phyloP scores from a whole-genome alignment of 2,888 invertebrate species.

The Dioctria rufipes region DNA sequence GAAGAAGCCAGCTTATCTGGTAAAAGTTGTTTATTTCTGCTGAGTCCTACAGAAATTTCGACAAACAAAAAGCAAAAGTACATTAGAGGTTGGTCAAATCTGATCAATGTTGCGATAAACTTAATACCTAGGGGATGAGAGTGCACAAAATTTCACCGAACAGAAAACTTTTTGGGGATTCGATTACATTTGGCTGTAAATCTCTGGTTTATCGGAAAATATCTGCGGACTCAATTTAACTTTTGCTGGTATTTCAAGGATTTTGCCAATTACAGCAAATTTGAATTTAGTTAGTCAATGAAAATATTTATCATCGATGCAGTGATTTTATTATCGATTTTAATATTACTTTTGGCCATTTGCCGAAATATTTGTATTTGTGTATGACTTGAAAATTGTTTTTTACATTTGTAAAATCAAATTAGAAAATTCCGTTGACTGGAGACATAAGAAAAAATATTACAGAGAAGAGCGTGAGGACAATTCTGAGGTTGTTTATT shows the following conservation, averaged over 20 bases:
- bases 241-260: neutral
- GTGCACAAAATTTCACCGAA: constrained; percentile 6
- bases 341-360: no score
- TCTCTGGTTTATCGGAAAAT: constrained; percentile 4
- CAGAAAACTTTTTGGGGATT: neutral
- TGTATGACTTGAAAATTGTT: no score
- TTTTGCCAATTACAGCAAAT: constrained; percentile 6
- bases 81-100: constrained; percentile 30
- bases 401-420: no score
- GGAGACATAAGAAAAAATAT: no score
- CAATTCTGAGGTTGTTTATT: no score
- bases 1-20: constrained; percentile 12
- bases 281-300: neutral
- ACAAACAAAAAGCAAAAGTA: constrained; percentile 17
- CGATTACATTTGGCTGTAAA: constrained; percentile 9
- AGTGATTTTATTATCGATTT: no score
- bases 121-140: constrained; percentile 7
- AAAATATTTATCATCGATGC: neutral
- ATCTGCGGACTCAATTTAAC: neutral
- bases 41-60: neutral
- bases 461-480: no score
- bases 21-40: constrained; percentile 21
- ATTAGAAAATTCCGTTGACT: no score
- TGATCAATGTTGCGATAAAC: constrained; percentile 37
- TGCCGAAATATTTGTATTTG: no score